These are phyloP conservation scores for Brevimyrus niger DNA, from an alignment of 2,113 vertebrate species.

Conservation along the genomic window DNA sequence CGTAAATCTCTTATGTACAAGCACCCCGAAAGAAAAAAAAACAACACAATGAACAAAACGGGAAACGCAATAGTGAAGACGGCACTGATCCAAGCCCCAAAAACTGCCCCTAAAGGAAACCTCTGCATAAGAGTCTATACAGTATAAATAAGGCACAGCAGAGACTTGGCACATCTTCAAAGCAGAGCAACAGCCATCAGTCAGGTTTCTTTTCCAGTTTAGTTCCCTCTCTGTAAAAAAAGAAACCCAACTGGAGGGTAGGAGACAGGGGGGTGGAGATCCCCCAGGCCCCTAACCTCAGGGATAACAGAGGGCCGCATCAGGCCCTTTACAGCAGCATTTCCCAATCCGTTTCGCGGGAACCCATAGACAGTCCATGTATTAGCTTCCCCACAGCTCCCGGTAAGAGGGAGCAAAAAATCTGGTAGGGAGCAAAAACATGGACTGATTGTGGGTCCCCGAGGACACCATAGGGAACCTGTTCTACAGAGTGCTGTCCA, in stretches of 20 bases:
- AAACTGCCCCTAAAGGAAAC: not conserved
- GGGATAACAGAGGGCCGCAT: not conserved
- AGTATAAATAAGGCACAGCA: not conserved
- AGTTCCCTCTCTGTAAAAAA: not conserved
- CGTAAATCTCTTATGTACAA: not conserved
- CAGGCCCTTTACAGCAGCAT: not conserved
- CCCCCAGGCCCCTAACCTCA: not conserved
- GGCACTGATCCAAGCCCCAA: not conserved
- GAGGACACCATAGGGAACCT: not conserved
- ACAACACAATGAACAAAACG: not conserved
- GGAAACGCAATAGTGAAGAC: not conserved
- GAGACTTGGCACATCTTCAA: slow-evolving; percentile 6
- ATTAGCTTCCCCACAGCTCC: not conserved
- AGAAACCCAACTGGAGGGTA: not conserved
- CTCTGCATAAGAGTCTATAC: not conserved
- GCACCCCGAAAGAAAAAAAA: not conserved
- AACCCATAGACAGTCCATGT: not conserved
- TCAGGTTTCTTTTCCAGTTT: not conserved
- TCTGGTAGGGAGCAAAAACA: not conserved
- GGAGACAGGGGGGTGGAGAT: not conserved
- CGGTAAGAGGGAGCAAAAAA: not conserved
- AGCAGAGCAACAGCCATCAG: not conserved
- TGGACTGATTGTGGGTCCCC: not conserved
- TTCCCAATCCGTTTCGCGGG: not conserved
- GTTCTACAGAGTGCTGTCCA: not conserved